A percentile compares a stretch with the other conserved stretches of the same genome.
Conservation (phyloP, 2,113 vertebrate species). For the Hippopotamus amphibius region DNA sequence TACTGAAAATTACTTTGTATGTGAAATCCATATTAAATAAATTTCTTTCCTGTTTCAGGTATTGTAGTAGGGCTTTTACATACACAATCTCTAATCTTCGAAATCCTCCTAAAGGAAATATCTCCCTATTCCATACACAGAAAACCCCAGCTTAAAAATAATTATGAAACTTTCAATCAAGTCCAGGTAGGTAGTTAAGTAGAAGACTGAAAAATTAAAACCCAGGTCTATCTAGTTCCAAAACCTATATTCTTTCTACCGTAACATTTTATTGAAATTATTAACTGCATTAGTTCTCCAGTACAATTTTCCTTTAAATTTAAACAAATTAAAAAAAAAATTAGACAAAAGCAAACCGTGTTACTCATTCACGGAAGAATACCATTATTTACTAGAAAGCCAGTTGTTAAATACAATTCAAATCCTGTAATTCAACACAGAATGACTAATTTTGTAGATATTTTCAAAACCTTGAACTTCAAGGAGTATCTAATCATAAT, state of each 20-base stretch:
- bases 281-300: not conserved
- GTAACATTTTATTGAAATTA: conserved; percentile 22
- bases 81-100: not conserved
- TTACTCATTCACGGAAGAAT: conserved; percentile 34
- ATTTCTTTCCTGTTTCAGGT: not conserved
- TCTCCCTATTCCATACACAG: not conserved
- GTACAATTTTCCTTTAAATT: not conserved
- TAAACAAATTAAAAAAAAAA: not conserved
- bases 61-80: not conserved
- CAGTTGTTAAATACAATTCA: conserved; percentile 45
- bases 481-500: conserved; percentile 30
- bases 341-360: not conserved
- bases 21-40: conserved; percentile 28
- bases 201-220: not conserved
- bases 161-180: not conserved
- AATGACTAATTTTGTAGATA: not conserved
- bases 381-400: conserved; percentile 13
- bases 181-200: not conserved
- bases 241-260: conserved; percentile 10
- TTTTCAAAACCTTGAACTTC: conserved; percentile 10
- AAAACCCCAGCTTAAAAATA: conserved; percentile 14
- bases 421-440: not conserved
- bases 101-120: conserved; percentile 14
- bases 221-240: not conserved
- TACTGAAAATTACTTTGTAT: conserved; percentile 22